Evolutionary conservation across 2,113 vertebrate genomes (phyloP).

Genomic region (Camelus dromedarius): DNA sequence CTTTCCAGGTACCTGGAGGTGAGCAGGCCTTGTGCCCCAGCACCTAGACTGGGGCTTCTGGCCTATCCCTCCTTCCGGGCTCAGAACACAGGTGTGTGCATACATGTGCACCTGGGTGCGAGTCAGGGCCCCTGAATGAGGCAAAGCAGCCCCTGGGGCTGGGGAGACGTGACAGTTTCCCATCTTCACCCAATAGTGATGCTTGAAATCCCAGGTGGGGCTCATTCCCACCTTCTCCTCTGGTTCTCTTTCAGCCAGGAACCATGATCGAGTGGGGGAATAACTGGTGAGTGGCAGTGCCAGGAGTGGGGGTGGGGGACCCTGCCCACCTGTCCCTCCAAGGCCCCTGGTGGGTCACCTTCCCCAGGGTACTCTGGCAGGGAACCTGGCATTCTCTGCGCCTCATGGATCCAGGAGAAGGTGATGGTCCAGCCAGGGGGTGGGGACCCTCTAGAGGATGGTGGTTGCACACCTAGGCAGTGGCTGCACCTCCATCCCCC

Average conservation of each 20-base stretch:
- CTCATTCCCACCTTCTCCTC: background rate
- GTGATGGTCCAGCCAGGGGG: background rate
- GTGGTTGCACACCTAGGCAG: background rate
- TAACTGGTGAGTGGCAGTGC: slow-evolving; percentile 92
- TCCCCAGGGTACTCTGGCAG: background rate
- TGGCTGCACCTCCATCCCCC: background rate
- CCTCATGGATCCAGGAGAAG: background rate
- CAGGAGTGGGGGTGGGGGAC: background rate
- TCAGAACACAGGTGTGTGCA: background rate
- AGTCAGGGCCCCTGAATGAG: background rate
- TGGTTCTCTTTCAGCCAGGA: slow-evolving; percentile 91
- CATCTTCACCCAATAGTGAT: background rate
- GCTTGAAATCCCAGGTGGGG: background rate
- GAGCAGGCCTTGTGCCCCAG: background rate
- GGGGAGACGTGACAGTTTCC: background rate
- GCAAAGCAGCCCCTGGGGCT: background rate
- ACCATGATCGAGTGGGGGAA: slow-evolving; percentile 99
- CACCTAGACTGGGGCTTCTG: background rate
- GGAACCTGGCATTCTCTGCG: background rate
- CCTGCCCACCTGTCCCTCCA: background rate
- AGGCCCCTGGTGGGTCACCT: background rate
- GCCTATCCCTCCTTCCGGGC: background rate
- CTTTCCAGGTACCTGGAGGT: background rate
- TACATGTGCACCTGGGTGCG: too few species aligned
- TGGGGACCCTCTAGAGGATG: background rate